A percentile compares a stretch with the other conserved stretches of the same genome.
Conservation (phyloP, 2,113 vertebrate genomes). For the Copsychus sechellarum region DNA sequence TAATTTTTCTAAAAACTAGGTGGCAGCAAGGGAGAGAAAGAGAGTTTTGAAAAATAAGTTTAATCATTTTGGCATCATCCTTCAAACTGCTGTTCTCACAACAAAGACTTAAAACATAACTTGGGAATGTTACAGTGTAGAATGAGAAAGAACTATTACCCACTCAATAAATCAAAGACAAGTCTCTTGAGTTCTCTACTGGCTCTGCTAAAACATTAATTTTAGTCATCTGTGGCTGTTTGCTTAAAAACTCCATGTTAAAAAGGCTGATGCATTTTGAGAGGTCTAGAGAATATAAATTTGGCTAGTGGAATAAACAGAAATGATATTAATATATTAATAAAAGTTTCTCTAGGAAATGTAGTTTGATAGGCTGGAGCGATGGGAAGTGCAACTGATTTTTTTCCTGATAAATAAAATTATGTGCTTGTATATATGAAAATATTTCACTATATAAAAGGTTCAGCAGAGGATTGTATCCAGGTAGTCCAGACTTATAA, state of each 20-base stretch:
- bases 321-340: neutral
- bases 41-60: neutral
- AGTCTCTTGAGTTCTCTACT: neutral
- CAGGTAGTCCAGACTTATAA: neutral
- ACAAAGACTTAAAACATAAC: neutral
- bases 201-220: neutral
- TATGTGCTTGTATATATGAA: neutral
- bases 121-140: neutral
- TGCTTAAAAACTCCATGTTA: neutral
- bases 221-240: neutral
- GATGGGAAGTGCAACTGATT: too few species aligned
- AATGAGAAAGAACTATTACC: neutral
- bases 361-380: neutral
- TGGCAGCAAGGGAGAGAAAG: neutral
- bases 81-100: neutral
- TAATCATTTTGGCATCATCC: neutral
- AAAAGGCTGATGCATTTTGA: neutral
- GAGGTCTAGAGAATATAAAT: neutral
- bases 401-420: neutral
- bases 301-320: neutral
- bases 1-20: conserved; percentile 20
- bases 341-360: neutral
- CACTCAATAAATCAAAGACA: neutral
- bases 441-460: neutral
- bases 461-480: neutral